These are phyloP conservation scores for Unio pictorum DNA, from an alignment of 2,888 invertebrate genomes.

Conservation along the genomic window DNA sequence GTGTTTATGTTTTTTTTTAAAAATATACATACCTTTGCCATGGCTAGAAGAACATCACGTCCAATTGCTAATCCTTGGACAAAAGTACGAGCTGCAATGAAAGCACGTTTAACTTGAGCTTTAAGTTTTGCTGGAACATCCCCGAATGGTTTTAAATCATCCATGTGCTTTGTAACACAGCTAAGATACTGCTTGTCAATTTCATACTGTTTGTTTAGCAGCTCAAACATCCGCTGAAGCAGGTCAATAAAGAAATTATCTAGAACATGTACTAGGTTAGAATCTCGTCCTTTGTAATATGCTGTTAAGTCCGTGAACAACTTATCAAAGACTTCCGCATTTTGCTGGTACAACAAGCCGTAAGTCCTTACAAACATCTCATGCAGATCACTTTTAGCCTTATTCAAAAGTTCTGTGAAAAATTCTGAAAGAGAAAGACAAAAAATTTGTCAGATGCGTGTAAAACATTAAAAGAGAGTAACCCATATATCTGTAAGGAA, in stretches of 20 bases:
- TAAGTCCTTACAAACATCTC: conserved; percentile 96
- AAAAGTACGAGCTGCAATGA: conserved; percentile 95
- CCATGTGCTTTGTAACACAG: conserved; percentile 93
- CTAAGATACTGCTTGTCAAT: conserved; percentile 86
- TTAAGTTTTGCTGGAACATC: conserved; percentile 94
- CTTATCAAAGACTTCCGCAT: conserved; percentile 92
- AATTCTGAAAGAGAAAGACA: conserved; percentile 80
- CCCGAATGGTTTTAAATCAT: conserved; percentile 93
- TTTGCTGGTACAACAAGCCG: conserved; percentile 94
- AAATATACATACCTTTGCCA: conserved; percentile 61
- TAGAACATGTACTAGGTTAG: conserved; percentile 88
- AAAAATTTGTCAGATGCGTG: conserved; percentile 6
- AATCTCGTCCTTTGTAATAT: conserved; percentile 82
- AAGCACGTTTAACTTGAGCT: conserved; percentile 90
- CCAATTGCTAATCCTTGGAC: conserved; percentile 90
- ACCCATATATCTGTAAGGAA: too few species aligned
- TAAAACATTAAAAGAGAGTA: too few species aligned
- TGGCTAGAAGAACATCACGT: conserved; percentile 80
- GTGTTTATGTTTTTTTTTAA: background rate
- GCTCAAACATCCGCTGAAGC: conserved; percentile 92
- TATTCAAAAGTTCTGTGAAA: conserved; percentile 87
- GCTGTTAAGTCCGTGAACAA: conserved; percentile 90
- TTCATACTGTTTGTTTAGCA: conserved; percentile 91
- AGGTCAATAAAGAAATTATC: conserved; percentile 93
- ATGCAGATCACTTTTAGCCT: conserved; percentile 90